Evolutionary conservation across 2,113 vertebrate species (phyloP).

Genomic region (Neogobius melanostomus): DNA sequence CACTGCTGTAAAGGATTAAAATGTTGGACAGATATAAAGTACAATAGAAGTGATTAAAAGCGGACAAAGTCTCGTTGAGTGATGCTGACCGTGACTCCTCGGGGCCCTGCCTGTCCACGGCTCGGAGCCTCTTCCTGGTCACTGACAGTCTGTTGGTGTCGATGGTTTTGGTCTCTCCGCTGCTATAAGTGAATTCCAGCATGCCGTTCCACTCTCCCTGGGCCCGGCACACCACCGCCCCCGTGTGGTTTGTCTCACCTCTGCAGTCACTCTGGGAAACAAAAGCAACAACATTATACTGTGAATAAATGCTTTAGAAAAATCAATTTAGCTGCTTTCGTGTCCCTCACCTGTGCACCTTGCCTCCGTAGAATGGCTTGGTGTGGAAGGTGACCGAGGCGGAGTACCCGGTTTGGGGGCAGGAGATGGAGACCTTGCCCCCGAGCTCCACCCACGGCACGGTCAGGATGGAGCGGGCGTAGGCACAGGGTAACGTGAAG

Average conservation of each 20-base stretch:
- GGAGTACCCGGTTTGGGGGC: constrained; percentile 86
- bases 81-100: constrained; percentile 85
- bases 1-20: too few relatives aligned
- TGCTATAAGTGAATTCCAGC: constrained; percentile 89
- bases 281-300: neutral
- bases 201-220: constrained; percentile 91
- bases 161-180: constrained; percentile 87
- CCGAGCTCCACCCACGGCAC: constrained; percentile 94
- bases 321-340: too few relatives aligned
- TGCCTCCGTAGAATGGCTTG: constrained; percentile 92
- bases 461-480: constrained; percentile 91
- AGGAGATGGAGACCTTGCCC: constrained; percentile 87
- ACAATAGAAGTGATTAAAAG: too few relatives aligned
- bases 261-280: constrained; percentile 83
- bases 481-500: constrained; percentile 85
- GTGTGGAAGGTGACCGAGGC: constrained; percentile 89
- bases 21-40: neutral
- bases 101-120: constrained; percentile 81
- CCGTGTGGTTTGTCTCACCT: constrained; percentile 88
- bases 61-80: neutral
- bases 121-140: constrained; percentile 84
- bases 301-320: neutral
- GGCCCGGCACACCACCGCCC: constrained; percentile 86
- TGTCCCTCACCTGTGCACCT: constrained; percentile 85
- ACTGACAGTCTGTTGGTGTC: constrained; percentile 83